Conservation (phyloP, 2,113 vertebrate genomes). For the Platysteira castanea region DNA sequence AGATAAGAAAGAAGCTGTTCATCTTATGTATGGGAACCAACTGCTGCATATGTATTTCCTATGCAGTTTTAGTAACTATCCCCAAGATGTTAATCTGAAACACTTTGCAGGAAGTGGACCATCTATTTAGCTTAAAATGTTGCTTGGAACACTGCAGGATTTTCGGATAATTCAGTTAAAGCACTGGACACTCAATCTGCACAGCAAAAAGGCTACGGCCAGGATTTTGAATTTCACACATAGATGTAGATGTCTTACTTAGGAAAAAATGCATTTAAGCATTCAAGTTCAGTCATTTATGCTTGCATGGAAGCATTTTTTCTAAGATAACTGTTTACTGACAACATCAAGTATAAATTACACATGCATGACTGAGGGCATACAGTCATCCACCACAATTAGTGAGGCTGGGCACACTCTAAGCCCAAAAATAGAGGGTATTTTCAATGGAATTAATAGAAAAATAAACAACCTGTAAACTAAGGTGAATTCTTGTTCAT, state of each 20-base stretch:
- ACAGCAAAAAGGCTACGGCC: not conserved
- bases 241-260: not conserved
- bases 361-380: too few relatives aligned
- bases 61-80: constrained; percentile 9
- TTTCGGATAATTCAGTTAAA: not conserved
- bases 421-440: not conserved
- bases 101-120: constrained; percentile 25
- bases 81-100: constrained; percentile 33
- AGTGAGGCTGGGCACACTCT: not conserved
- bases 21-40: constrained; percentile 19
- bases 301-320: not conserved
- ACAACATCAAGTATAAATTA: not conserved
- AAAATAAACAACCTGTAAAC: constrained; percentile 52
- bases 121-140: constrained; percentile 12
- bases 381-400: too few relatives aligned
- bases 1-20: constrained; percentile 39
- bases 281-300: not conserved
- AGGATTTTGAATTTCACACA: not conserved
- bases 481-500: constrained; percentile 36
- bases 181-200: not conserved
- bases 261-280: not conserved
- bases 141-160: not conserved
- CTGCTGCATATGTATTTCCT: constrained; percentile 7
- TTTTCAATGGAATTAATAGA: not conserved
- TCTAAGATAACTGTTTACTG: not conserved